Evolutionary conservation across 2,888 invertebrate species (phyloP), one percentile per base, ranked within the genome.

Genomic region (Arenicola marina): DNA sequence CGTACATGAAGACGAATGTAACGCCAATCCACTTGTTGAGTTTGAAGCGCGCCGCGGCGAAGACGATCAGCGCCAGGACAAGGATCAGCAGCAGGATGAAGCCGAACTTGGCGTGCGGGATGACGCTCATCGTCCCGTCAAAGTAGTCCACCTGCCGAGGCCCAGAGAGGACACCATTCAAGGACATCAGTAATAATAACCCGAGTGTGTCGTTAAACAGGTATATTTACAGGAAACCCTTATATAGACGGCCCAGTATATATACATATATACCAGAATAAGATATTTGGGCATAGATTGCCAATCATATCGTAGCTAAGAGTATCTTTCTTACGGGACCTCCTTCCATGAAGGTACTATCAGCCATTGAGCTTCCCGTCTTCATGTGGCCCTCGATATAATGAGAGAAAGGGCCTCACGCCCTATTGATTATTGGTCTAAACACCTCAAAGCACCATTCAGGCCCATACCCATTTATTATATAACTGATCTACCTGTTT

Each of bases 41-140:
- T 56, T 58, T 60, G 66, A 74, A 73, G 26, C 65, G 48, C 28
- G 63, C 54, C 4, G 62, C 29, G 26, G 28, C 26, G 58, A 73
- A 74, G 31, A 73, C 48, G 2, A 54, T 18, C 15, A 70, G 56
- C 7, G 63, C 61, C 3, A 73, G n/a, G 46, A 63, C 4, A 32
- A 73, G 65, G 31, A 74, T 62, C 34, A 69, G 51, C 3, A 73
- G 65, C 7, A 73, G 65, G 28, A 73, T 63, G 58, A 75, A 69
- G 26, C 74, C 73, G 51, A 73, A 73, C 63, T 73, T 73, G 54
- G 65, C 70, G 51, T 75, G 73, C 11, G 74, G 73, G 28, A 67
- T 53, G 2, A 75, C 56, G 2, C 34, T n/a, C 70, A 75, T 66
- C 18, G 11, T 4, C 28, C 72, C 71, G 15, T 21, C 56, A 44